Evolutionary conservation across 1,140 invertebrate genomes (phyloP).

Genomic region (Brachionus paranguensis): DNA sequence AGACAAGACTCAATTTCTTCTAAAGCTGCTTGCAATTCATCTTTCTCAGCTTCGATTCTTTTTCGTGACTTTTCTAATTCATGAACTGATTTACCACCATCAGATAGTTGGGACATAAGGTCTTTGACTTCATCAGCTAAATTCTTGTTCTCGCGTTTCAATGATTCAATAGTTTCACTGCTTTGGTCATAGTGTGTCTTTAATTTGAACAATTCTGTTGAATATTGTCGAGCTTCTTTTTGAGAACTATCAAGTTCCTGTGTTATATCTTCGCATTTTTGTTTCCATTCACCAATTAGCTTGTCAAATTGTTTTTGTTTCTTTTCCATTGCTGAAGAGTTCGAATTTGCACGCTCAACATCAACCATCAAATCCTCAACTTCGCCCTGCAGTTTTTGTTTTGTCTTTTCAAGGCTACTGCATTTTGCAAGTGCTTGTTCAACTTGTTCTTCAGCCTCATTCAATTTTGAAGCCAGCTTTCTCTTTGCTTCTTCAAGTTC

Average conservation of each 20-base stretch:
- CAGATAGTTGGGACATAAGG: slow-evolving; percentile 92
- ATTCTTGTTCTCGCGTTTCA: slow-evolving; percentile 98
- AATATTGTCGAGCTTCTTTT: slow-evolving; percentile 97
- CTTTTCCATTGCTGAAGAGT: slow-evolving; percentile 94
- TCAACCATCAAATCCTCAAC: slow-evolving; percentile 96
- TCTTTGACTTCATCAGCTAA: slow-evolving; percentile 71
- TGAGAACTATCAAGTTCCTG: slow-evolving; percentile 94
- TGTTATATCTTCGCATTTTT: slow-evolving; percentile 93
- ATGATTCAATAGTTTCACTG: slow-evolving; percentile 87
- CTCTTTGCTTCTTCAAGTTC: slow-evolving; percentile 97
- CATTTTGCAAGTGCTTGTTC: slow-evolving; percentile 88
- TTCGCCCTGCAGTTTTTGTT: slow-evolving; percentile 87
- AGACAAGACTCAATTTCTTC: slow-evolving; percentile 97
- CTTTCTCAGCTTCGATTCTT: slow-evolving; percentile 95
- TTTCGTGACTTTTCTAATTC: slow-evolving; percentile 97
- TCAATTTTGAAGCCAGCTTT: slow-evolving; percentile 87
- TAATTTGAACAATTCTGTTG: slow-evolving; percentile 95
- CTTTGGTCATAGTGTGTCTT: slow-evolving; percentile 95
- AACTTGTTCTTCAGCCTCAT: slow-evolving; percentile 79
- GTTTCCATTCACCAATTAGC: slow-evolving; percentile 98
- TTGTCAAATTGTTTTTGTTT: slow-evolving; percentile 99
- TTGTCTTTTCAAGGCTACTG: slow-evolving; percentile 91
- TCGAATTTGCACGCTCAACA: slow-evolving; percentile 70
- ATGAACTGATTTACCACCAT: slow-evolving; percentile 83
- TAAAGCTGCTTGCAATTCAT: slow-evolving; percentile 93